Conservation (phyloP, 2,888 invertebrate species). For the Blera fallax region DNA sequence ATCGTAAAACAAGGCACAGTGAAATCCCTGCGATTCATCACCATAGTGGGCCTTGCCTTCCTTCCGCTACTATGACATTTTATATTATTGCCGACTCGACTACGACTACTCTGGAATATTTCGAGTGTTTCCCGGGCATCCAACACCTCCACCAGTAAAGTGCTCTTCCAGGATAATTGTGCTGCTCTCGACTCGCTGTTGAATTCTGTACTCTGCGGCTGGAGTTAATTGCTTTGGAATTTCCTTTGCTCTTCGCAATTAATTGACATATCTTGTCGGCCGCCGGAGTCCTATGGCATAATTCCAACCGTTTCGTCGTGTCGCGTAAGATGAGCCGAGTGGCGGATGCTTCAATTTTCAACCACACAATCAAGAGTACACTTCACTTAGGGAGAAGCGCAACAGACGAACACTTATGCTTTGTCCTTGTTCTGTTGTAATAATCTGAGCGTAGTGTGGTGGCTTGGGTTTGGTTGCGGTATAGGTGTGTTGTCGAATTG, state of each 20-base stretch:
- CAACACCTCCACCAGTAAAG: slow-evolving; percentile 22
- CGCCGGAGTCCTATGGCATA: slow-evolving; percentile 11
- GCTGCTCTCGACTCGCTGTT: slow-evolving; percentile 31
- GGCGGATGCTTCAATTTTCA: slow-evolving; percentile 31
- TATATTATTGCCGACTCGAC: not conserved
- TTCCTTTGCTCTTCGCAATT: slow-evolving; percentile 55
- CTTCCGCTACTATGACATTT: not conserved
- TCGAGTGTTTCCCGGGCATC: slow-evolving; percentile 14
- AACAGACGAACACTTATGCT: slow-evolving; percentile 63
- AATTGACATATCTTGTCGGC: slow-evolving; percentile 55
- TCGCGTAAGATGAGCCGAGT: slow-evolving; percentile 8
- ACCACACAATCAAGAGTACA: slow-evolving; percentile 46
- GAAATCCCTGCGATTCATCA: slow-evolving; percentile 48
- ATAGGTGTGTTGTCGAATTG: slow-evolving; percentile 33
- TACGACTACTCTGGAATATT: slow-evolving; percentile 1
- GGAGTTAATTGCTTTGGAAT: slow-evolving; percentile 67
- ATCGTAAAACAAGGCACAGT: slow-evolving; percentile 39
- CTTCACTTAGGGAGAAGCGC: slow-evolving; percentile 50
- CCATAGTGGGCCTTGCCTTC: not conserved
- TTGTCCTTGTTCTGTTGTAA: slow-evolving; percentile 41
- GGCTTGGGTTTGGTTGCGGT: not conserved
- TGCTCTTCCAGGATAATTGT: slow-evolving; percentile 59
- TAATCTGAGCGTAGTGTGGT: slow-evolving; percentile 7
- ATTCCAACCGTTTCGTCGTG: slow-evolving; percentile 6
- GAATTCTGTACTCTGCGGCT: slow-evolving; percentile 39